These are phyloP conservation scores for Acronicta psi DNA, from an alignment of 2,888 invertebrate species.

Conservation along the genomic window DNA sequence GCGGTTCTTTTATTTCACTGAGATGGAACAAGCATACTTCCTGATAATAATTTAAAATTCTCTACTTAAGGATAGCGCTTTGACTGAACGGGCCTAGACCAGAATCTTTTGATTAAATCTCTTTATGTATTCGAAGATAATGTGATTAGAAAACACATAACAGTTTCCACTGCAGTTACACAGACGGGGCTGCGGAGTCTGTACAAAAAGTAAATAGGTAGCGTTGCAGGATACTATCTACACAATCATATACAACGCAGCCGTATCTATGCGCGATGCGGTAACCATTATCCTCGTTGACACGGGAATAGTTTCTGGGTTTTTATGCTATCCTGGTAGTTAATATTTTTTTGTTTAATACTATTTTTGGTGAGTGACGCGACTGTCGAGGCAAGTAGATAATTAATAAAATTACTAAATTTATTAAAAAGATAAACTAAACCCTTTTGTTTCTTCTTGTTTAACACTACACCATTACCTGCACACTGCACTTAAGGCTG, in stretches of 20 bases:
- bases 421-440: too few species aligned
- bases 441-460: too few species aligned
- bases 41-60: too few species aligned
- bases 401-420: too few species aligned
- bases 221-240: constrained; percentile 37
- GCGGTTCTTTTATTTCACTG: too few species aligned
- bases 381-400: too few species aligned
- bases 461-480: too few species aligned
- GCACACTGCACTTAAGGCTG: too few species aligned
- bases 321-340: constrained; percentile 25
- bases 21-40: too few species aligned
- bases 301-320: constrained; percentile 18
- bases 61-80: too few species aligned
- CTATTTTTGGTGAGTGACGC: too few species aligned
- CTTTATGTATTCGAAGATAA: constrained; percentile 23
- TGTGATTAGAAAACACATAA: constrained; percentile 36
- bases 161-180: constrained; percentile 17
- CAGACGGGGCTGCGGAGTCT: constrained; percentile 22
- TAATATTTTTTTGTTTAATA: neutral
- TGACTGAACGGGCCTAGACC: too few species aligned
- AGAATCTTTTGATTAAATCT: neutral
- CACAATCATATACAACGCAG: constrained; percentile 24
- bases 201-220: constrained; percentile 50
- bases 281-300: constrained; percentile 30
- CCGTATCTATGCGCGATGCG: constrained; percentile 41